phyloP scores from a whole-genome alignment of 2,113 vertebrate species.

The Aspiorhynchus laticeps region DNA sequence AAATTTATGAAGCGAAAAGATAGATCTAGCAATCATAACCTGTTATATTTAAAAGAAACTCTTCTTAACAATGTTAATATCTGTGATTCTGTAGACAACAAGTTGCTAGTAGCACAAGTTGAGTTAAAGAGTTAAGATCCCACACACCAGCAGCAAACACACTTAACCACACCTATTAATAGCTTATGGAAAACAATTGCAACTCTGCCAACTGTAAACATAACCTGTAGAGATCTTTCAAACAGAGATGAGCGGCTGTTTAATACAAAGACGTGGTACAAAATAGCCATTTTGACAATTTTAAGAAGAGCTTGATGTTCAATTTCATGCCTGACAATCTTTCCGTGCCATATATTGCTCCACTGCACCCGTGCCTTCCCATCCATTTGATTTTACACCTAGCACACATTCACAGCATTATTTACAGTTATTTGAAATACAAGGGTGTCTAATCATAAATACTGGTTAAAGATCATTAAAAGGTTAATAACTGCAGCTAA shows the following conservation, averaged over 20 bases:
- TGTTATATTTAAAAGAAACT: neutral
- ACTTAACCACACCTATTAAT: conserved; percentile 51
- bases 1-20: neutral
- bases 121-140: neutral
- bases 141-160: conserved; percentile 13
- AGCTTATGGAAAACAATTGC: conserved; percentile 39
- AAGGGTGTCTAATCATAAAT: neutral
- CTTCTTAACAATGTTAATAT: neutral
- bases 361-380: neutral
- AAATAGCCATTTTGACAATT: conserved; percentile 5
- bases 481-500: conserved; percentile 18
- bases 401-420: neutral
- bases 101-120: neutral
- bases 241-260: neutral
- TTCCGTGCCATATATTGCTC: neutral
- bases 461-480: conserved; percentile 28
- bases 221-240: conserved; percentile 18
- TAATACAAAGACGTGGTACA: neutral
- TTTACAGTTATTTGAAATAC: conserved; percentile 27
- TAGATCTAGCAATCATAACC: neutral
- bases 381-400: conserved; percentile 17
- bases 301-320: neutral
- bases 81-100: neutral
- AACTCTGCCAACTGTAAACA: conserved; percentile 1
- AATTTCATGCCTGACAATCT: neutral